Evolutionary conservation across 2,888 invertebrate genomes (phyloP).

Genomic region (Agrotis clavis): DNA sequence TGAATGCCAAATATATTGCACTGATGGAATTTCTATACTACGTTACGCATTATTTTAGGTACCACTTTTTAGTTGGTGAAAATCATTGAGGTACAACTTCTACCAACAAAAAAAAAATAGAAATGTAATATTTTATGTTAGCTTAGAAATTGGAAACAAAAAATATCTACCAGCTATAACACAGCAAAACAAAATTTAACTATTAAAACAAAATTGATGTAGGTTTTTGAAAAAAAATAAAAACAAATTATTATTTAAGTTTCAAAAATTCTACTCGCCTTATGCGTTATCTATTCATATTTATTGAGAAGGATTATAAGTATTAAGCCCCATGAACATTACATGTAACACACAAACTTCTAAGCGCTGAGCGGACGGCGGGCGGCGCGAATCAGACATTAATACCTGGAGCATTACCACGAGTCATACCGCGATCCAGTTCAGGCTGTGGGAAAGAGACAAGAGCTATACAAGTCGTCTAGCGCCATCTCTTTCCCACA

Average conservation of each 20-base stretch:
- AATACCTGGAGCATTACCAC: too few relatives aligned
- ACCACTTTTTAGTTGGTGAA: neutral
- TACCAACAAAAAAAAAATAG: too few relatives aligned
- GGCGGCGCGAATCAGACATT: too few relatives aligned
- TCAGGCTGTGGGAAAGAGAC: too few relatives aligned
- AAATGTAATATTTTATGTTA: too few relatives aligned
- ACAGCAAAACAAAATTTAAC: slow-evolving; percentile 39
- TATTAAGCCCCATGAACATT: slow-evolving; percentile 19
- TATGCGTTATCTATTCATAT: slow-evolving; percentile 34
- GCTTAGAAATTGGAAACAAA: slow-evolving; percentile 11
- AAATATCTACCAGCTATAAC: slow-evolving; percentile 30
- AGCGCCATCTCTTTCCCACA: too few relatives aligned
- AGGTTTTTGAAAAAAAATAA: too few relatives aligned
- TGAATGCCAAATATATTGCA: too few relatives aligned
- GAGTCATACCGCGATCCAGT: too few relatives aligned
- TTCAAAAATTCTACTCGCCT: slow-evolving; percentile 41
- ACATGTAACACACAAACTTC: slow-evolving; percentile 1
- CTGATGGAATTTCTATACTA: neutral
- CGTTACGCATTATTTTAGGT: neutral
- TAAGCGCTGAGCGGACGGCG: too few relatives aligned
- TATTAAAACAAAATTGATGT: slow-evolving; percentile 30
- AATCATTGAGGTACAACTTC: neutral
- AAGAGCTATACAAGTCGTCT: too few relatives aligned
- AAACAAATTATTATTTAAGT: slow-evolving; percentile 20
- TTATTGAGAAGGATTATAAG: slow-evolving; percentile 46